Percentiles rank a stretch among this genome's conserved stretches.
phyloP scores from a whole-genome alignment of 2,797 vertebrate genomes.

The Tragelaphus eurycerus region DNA sequence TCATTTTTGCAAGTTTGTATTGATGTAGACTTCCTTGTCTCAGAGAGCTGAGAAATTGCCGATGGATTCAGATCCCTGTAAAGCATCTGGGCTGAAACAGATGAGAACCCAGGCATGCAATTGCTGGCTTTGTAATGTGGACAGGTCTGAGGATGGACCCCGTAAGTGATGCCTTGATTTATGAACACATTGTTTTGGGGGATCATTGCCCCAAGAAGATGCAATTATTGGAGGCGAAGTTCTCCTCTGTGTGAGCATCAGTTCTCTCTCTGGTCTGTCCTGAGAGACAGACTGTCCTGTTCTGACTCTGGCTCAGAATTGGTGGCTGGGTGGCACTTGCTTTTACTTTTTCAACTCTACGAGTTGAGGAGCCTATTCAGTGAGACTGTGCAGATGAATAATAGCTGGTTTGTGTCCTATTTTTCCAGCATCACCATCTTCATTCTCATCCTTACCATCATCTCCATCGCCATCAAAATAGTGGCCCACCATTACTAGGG shows the following conservation, averaged over 20 bases:
- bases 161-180: neutral
- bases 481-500: neutral
- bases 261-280: neutral
- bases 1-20: conserved; percentile 28
- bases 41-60: conserved; percentile 21
- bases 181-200: neutral
- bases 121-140: neutral
- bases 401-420: neutral
- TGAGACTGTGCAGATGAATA: neutral
- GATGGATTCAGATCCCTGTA: neutral
- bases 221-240: neutral
- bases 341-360: neutral
- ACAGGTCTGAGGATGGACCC: neutral
- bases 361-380: neutral
- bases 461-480: rapidly evolving
- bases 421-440: neutral
- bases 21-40: conserved; percentile 29
- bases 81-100: neutral
- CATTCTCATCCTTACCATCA: neutral
- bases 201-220: neutral
- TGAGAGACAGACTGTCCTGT: neutral
- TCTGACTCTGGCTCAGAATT: neutral
- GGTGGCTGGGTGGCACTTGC: neutral
- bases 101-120: neutral
- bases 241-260: neutral